Evolutionary conservation across 2,797 vertebrate species (phyloP).

Genomic region (Nannoperca obscura): DNA sequence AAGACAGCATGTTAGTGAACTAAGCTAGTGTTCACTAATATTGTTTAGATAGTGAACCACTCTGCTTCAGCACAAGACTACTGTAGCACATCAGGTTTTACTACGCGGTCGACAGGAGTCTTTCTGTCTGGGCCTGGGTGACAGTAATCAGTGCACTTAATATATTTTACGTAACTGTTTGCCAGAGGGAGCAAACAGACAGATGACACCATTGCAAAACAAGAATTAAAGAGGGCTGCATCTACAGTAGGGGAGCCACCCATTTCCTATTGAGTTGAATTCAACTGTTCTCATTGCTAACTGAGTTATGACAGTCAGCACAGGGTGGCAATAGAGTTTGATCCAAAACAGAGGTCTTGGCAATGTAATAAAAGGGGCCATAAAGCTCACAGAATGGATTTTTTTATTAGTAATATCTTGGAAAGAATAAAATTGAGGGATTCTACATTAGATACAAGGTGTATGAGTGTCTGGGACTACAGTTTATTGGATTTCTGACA

Average conservation of each 20-base stretch:
- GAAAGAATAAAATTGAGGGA: slow-evolving; percentile 37
- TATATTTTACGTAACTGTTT: slow-evolving; percentile 45
- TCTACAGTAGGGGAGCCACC: slow-evolving; percentile 9
- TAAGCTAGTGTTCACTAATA: background rate
- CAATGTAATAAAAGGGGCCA: slow-evolving; percentile 45
- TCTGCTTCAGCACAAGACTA: background rate
- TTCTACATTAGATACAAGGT: slow-evolving; percentile 19
- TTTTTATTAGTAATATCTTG: slow-evolving; percentile 59
- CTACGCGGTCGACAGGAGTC: slow-evolving; percentile 3
- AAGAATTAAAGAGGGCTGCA: slow-evolving; percentile 31
- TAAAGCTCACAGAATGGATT: slow-evolving; percentile 48
- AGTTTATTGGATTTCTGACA: slow-evolving; percentile 57
- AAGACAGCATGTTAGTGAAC: slow-evolving; percentile 19
- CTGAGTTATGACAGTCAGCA: slow-evolving; percentile 52
- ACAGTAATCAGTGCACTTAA: slow-evolving; percentile 55
- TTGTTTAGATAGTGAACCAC: slow-evolving; percentile 29
- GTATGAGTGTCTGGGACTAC: slow-evolving; percentile 24
- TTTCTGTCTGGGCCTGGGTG: slow-evolving; percentile 38
- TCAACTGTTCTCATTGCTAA: slow-evolving; percentile 46
- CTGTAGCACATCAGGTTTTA: slow-evolving; percentile 6
- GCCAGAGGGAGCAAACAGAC: slow-evolving; percentile 51
- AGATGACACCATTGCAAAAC: slow-evolving; percentile 10
- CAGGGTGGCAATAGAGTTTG: slow-evolving; percentile 57
- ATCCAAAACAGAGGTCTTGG: slow-evolving; percentile 53
- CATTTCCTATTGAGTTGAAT: slow-evolving; percentile 55